A percentile compares a stretch with the other conserved stretches of the same genome.
Conservation (phyloP, 1,140 invertebrate species). For the Aphelinus atriplicis region DNA sequence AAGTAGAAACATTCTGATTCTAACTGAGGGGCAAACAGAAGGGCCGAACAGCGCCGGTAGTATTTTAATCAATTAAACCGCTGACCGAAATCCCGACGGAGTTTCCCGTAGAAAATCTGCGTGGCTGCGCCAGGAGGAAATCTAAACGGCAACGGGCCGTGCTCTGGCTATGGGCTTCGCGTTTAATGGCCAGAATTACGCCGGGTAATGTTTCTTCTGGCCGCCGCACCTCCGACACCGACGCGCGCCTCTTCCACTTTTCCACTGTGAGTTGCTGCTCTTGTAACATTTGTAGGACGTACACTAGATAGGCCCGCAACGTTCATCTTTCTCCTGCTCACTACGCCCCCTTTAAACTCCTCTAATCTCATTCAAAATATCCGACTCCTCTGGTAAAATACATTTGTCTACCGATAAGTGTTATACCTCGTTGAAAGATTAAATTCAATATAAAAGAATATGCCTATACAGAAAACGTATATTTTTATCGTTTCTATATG, state of each 20-base stretch:
- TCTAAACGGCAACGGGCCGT: background rate
- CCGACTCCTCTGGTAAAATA: too few species aligned
- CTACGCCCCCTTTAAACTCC: too few species aligned
- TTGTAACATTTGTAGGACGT: background rate
- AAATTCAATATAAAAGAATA: too few species aligned
- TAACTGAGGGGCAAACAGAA: slow-evolving; percentile 17
- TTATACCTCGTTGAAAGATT: too few species aligned
- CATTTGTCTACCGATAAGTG: too few species aligned
- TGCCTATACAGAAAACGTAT: too few species aligned
- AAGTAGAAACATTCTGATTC: slow-evolving; percentile 20
- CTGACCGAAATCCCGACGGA: slow-evolving; percentile 10
- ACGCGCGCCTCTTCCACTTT: background rate
- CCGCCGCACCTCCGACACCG: background rate
- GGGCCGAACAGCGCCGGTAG: background rate
- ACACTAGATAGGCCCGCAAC: background rate
- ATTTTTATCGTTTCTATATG: too few species aligned
- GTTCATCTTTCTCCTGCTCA: background rate
- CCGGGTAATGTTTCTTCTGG: slow-evolving; percentile 12
- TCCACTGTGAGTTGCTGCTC: slow-evolving; percentile 11
- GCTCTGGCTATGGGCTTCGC: background rate
- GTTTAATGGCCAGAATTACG: slow-evolving; percentile 24
- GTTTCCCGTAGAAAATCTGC: slow-evolving; percentile 23
- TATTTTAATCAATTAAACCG: slow-evolving; percentile 29
- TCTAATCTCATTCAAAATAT: too few species aligned
- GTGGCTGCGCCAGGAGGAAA: background rate